Evolutionary conservation across 2,113 vertebrate species (phyloP).

Genomic region (Pachypanchax playfairii): DNA sequence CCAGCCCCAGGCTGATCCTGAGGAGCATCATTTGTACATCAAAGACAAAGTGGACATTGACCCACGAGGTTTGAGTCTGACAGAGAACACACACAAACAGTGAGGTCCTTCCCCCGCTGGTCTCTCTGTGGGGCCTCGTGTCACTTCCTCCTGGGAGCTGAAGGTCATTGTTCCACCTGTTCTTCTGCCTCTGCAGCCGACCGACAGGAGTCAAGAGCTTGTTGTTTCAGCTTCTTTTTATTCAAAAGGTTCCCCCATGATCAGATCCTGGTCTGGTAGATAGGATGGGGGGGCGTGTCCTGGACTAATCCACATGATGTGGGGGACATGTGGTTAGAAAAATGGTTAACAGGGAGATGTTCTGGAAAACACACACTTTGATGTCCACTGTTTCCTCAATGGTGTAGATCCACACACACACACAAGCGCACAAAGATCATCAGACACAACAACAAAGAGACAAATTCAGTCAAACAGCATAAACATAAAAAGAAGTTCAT

Average conservation of each 20-base stretch:
- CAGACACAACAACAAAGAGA: background rate
- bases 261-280: conserved; percentile 49
- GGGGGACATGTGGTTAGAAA: background rate
- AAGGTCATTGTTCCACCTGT: conserved; percentile 71
- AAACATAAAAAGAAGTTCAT: too few relatives aligned
- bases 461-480: too few relatives aligned
- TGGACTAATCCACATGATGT: conserved; percentile 33
- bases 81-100: conserved; percentile 33
- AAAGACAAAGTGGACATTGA: conserved; percentile 1
- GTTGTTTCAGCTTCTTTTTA: conserved; percentile 80
- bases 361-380: conserved; percentile 14
- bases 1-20: background rate
- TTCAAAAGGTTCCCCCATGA: conserved; percentile 59
- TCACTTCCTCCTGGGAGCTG: conserved; percentile 67
- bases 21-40: background rate
- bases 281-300: conserved; percentile 13
- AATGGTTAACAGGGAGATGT: background rate
- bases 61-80: conserved; percentile 5
- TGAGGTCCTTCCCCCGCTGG: background rate
- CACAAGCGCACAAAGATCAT: background rate
- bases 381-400: background rate
- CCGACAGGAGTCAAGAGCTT: conserved; percentile 54
- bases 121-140: conserved; percentile 48
- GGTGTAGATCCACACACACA: background rate
- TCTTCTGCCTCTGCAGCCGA: conserved; percentile 42